phyloP scores from a whole-genome alignment of 1,140 invertebrate species.

The Copidosoma floridanum region DNA sequence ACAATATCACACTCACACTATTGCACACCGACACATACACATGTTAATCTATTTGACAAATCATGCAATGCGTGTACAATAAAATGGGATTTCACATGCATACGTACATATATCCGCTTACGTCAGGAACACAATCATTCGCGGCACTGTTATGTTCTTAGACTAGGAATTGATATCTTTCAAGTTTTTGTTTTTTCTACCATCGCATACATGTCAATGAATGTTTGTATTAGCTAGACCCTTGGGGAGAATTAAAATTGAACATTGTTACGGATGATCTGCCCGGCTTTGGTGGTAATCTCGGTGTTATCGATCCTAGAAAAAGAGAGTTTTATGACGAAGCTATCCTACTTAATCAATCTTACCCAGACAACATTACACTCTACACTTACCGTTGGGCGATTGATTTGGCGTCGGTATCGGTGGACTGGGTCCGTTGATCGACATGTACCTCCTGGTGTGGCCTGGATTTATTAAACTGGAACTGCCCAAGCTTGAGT shows the following conservation, averaged over 20 bases:
- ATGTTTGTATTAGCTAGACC: slow-evolving; percentile 46
- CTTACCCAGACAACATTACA: not conserved
- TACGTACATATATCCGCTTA: not conserved
- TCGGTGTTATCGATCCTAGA: slow-evolving; percentile 52
- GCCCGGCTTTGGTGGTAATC: slow-evolving; percentile 55
- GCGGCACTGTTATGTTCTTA: not conserved
- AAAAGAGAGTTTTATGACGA: not conserved
- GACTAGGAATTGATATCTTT: slow-evolving; percentile 25
- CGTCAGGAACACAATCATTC: too few relatives aligned
- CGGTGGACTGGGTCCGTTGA: slow-evolving; percentile 54
- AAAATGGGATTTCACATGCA: too few relatives aligned
- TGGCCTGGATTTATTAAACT: slow-evolving; percentile 37
- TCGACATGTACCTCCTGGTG: slow-evolving; percentile 50
- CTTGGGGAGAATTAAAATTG: slow-evolving; percentile 51
- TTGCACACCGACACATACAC: not conserved
- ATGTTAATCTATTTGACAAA: too few relatives aligned
- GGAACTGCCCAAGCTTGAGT: slow-evolving; percentile 51
- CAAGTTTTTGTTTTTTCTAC: slow-evolving; percentile 14
- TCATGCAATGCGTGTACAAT: too few relatives aligned
- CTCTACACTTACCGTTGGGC: slow-evolving; percentile 46
- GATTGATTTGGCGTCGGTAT: slow-evolving; percentile 48
- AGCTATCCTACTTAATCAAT: not conserved
- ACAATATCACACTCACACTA: not conserved
- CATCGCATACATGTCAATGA: not conserved
- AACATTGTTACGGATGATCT: slow-evolving; percentile 54